Percentiles rank a stretch among this genome's conserved stretches.
These are phyloP conservation scores for Maconellicoccus hirsutus DNA, from an alignment of 1,140 invertebrate genomes.

Conservation along the genomic window DNA sequence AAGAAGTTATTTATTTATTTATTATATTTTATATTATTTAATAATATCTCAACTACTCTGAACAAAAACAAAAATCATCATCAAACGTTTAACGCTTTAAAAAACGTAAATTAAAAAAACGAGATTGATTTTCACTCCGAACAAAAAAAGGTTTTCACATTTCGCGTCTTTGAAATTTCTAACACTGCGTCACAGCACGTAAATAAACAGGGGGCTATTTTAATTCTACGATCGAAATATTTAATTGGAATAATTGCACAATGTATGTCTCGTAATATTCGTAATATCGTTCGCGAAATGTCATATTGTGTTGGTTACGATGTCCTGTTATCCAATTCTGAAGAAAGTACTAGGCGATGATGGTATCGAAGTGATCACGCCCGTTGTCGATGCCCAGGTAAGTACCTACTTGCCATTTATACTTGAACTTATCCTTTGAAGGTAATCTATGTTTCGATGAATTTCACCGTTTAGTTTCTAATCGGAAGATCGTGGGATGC, in stretches of 20 bases:
- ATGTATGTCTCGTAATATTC: background rate
- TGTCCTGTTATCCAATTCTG: background rate
- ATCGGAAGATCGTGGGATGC: conserved; percentile 3
- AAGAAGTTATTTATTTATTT: too few species aligned
- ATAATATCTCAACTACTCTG: too few species aligned
- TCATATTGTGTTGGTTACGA: background rate
- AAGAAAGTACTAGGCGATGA: background rate
- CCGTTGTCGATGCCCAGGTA: background rate
- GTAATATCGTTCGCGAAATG: background rate
- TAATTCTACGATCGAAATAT: background rate
- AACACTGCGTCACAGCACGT: too few species aligned
- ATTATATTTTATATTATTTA: too few species aligned
- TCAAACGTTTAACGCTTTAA: too few species aligned
- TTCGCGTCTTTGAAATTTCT: too few species aligned
- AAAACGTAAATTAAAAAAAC: too few species aligned
- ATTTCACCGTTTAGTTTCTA: background rate
- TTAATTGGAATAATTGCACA: background rate
- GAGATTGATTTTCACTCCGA: too few species aligned
- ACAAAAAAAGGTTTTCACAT: too few species aligned
- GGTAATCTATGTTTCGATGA: background rate
- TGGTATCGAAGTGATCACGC: background rate
- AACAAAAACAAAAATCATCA: too few species aligned
- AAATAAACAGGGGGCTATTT: background rate
- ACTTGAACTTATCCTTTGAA: background rate
- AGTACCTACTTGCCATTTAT: background rate